Percentiles rank a stretch among this genome's conserved stretches.
Conservation (phyloP, 2,797 vertebrate genomes). For the Neomorphus geoffroyi region DNA sequence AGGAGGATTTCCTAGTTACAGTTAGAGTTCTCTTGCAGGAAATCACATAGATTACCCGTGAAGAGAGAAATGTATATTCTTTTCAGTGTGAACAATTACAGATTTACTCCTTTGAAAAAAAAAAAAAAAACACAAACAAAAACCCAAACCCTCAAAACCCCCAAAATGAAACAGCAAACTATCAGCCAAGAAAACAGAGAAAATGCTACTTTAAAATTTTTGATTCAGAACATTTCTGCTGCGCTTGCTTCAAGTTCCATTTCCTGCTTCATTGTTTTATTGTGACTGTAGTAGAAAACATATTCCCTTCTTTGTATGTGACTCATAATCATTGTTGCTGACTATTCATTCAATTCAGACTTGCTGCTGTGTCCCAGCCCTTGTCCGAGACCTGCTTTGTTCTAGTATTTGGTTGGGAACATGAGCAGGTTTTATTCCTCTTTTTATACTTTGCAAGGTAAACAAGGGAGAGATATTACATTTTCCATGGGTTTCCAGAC, state of each 20-base stretch:
- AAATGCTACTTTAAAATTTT: neutral
- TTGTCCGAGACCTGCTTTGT: conserved; percentile 37
- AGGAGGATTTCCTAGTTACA: neutral
- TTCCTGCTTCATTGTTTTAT: conserved; percentile 68
- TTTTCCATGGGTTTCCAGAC: conserved; percentile 72
- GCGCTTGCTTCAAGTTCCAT: conserved; percentile 28
- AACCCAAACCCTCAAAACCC: no score
- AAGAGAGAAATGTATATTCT: conserved; percentile 2
- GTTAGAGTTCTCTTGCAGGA: neutral
- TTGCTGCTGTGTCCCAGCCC: conserved; percentile 38
- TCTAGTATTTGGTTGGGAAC: conserved; percentile 53
- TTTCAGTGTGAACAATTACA: neutral
- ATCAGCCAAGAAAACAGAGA: neutral
- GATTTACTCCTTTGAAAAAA: neutral
- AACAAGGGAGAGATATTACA: conserved; percentile 72
- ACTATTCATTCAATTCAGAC: conserved; percentile 46
- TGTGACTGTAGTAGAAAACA: conserved; percentile 58
- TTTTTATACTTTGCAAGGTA: conserved; percentile 68
- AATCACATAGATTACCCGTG: neutral
- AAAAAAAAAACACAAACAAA: neutral
- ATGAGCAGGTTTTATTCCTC: conserved; percentile 42
- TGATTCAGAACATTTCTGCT: conserved; percentile 36
- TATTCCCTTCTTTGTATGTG: conserved; percentile 58
- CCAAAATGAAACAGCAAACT: neutral
- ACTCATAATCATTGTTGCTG: conserved; percentile 64